phyloP scores from a whole-genome alignment of 2,797 vertebrate species.

The Sarcophilus harrisii region DNA sequence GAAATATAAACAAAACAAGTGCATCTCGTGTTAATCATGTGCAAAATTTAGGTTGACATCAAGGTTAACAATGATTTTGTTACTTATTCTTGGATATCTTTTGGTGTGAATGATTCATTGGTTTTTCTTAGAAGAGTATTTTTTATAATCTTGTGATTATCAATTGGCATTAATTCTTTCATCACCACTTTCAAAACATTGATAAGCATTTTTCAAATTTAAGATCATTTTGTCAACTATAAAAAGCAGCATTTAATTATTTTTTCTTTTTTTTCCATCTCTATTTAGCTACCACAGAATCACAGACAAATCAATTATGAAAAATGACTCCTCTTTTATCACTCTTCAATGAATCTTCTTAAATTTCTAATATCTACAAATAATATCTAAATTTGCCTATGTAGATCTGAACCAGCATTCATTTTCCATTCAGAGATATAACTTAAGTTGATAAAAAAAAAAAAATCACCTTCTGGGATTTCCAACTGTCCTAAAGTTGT shows the following conservation, averaged over 20 bases:
- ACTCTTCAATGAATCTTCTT: slow-evolving; percentile 17
- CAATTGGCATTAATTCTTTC: slow-evolving; percentile 53
- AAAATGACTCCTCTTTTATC: not conserved
- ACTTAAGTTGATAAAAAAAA: not conserved
- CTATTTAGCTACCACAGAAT: slow-evolving; percentile 49
- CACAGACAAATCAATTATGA: slow-evolving; percentile 3
- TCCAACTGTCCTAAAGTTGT: not conserved
- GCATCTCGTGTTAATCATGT: not conserved
- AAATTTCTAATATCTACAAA: not conserved
- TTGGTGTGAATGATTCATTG: not conserved
- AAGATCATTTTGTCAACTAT: slow-evolving; percentile 52
- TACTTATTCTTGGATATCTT: not conserved
- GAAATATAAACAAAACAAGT: not conserved
- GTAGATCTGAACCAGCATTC: not conserved
- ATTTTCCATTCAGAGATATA: not conserved
- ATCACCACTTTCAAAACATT: slow-evolving; percentile 44
- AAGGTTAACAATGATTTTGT: not conserved
- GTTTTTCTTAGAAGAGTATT: not conserved
- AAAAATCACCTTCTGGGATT: not conserved
- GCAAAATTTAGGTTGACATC: not conserved
- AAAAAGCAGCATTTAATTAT: slow-evolving; percentile 58
- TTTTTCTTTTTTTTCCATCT: slow-evolving; percentile 26
- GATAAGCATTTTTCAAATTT: slow-evolving; percentile 55
- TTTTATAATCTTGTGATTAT: slow-evolving; percentile 28
- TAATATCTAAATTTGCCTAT: slow-evolving; percentile 35